phyloP scores from a whole-genome alignment of 1,140 invertebrate species.

The Probaryconus sp. region DNA sequence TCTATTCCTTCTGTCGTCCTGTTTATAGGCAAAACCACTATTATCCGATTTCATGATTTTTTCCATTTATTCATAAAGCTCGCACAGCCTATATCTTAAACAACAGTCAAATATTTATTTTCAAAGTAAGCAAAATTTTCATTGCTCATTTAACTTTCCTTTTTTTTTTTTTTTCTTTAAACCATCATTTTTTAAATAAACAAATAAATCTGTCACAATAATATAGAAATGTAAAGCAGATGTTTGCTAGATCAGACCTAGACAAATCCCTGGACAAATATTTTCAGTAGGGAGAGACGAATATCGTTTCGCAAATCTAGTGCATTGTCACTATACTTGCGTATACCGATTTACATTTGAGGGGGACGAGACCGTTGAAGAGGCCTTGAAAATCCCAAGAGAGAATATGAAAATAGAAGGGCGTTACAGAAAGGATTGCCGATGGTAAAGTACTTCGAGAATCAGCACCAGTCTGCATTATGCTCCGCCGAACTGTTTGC shows the following conservation, averaged over 20 bases:
- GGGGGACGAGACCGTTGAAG: conserved; percentile 5
- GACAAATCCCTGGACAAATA: no score
- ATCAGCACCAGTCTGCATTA: conserved; percentile 13
- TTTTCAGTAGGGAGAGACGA: conserved; percentile 51
- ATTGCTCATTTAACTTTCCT: no score
- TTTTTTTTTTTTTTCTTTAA: no score
- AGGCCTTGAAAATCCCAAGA: conserved; percentile 24
- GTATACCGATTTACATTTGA: conserved; percentile 34
- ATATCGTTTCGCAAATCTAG: conserved; percentile 59
- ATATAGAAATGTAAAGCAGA: no score
- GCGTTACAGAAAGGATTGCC: conserved; percentile 17
- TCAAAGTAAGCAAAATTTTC: no score
- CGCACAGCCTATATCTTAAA: no score
- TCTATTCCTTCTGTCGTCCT: conserved; percentile 22
- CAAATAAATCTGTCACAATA: no score
- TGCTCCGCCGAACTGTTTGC: conserved; percentile 10
- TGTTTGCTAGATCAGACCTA: no score
- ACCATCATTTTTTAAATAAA: no score
- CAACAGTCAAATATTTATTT: no score
- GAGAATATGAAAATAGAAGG: conserved; percentile 31
- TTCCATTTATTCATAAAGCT: no score
- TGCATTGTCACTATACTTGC: conserved; percentile 68
- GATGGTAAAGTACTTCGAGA: conserved; percentile 30
- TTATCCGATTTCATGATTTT: no score
- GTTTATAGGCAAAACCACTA: conserved; percentile 22